Base-by-base conservation (phyloP, 2,888 invertebrate genomes). In the Cantharis rustica region DNA sequence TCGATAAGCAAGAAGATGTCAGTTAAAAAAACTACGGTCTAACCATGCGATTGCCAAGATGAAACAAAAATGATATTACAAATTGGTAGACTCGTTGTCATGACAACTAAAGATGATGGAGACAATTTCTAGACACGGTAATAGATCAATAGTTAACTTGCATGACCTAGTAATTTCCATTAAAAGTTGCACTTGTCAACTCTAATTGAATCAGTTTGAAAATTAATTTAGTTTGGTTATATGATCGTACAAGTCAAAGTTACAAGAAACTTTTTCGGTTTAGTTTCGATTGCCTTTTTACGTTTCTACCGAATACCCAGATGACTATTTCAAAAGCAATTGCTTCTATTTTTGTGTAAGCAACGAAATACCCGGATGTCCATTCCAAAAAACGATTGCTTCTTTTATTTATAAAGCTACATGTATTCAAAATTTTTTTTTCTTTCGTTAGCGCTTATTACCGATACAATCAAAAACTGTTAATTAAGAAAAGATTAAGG, bases 21-120 rank as follows among this genome's bases (percentile, higher is more conserved):
- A 7, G 47, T 47, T n/a, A 47, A 9, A 47, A 31, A 47, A 47
- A 47, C 7, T 47, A n/a, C n/a, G n/a, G 2, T 31, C 47, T 47
- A 47, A n/a, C 9, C 47, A n/a, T n/a, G n/a, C 47, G n/a, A 47
- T n/a, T n/a, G n/a, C n/a, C n/a, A n/a, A 47, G 47, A 47, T n/a
- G 47, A 47, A 47, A 47, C n/a, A 47, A 68, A 68, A 68, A 27
- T 26, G 23, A 23, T n/a, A 16, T 68, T 68, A 26, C 16, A 27
- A n/a, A 66, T 66, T 66, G 64, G 64, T 64, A 23, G 20, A 20
- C n/a, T 68, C 66, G 78, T 75, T 16, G 71, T 20, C 71, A 75
- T 78, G 63, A 69, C 71, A 75, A 78, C 78, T 62, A 16, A 20
- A 20, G 78, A 75, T 75, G 64, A 73, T 13, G 73, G 70, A 73